phyloP scores from a whole-genome alignment of 2,888 invertebrate genomes.

The Callyntrura guangdongensis region DNA sequence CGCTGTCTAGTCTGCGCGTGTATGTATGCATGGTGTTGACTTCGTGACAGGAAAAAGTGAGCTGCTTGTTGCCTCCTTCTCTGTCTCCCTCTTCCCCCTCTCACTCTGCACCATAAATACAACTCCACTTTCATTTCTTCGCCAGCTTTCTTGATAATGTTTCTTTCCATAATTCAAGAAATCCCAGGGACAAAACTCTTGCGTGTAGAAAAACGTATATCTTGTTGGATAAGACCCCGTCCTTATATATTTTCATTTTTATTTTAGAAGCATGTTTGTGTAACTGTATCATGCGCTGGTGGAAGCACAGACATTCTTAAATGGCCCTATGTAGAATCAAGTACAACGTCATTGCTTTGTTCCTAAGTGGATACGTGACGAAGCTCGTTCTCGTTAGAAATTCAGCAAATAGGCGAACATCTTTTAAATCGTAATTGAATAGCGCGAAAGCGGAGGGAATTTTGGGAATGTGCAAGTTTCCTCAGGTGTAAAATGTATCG shows the following conservation, averaged over 20 bases:
- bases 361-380: conserved; percentile 29
- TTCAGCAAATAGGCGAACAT: not conserved
- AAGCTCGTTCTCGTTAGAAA: conserved; percentile 5
- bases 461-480: not conserved
- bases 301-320: not conserved
- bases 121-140: not conserved
- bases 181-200: not conserved
- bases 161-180: conserved; percentile 50
- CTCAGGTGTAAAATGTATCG: conserved; percentile 43
- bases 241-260: not conserved
- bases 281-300: not conserved
- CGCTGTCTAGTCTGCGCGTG: not conserved
- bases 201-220: not conserved
- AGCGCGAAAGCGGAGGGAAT: not conserved
- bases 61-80: conserved; percentile 25
- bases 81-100: not conserved
- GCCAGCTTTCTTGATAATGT: conserved; percentile 33
- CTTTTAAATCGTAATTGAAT: conserved; percentile 28
- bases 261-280: not conserved
- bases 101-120: not conserved
- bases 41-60: conserved; percentile 64
- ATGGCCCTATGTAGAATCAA: not conserved
- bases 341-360: not conserved
- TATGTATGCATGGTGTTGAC: conserved; percentile 44
- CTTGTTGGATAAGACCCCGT: not conserved